A percentile compares a stretch with the other conserved stretches of the same genome.
These are phyloP conservation scores for Apamea epomidion DNA, from an alignment of 2,888 invertebrate species.

Conservation along the genomic window DNA sequence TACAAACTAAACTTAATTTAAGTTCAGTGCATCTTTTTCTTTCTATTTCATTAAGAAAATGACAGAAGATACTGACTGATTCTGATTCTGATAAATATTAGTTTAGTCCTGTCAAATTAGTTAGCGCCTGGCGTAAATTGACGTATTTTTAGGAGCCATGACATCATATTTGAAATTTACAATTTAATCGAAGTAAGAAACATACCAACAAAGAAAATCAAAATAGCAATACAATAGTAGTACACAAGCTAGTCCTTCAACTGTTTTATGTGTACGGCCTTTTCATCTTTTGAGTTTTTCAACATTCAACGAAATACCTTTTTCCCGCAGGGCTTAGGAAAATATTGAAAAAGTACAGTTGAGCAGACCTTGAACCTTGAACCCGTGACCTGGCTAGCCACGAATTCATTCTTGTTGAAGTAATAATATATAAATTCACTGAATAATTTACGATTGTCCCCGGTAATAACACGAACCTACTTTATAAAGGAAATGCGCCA, in stretches of 20 bases:
- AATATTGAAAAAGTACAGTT: conserved; percentile 42
- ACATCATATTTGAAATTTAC: background rate
- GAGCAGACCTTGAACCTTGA: conserved; percentile 51
- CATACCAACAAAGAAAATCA: background rate
- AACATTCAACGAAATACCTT: conserved; percentile 11
- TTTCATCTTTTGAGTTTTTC: conserved; percentile 28
- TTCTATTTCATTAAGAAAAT: no score
- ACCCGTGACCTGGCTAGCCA: conserved; percentile 33
- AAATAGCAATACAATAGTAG: conserved; percentile 17
- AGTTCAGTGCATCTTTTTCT: no score
- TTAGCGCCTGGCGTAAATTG: no score
- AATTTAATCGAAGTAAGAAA: background rate
- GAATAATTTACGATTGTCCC: conserved; percentile 73
- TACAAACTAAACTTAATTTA: no score
- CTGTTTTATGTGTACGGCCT: conserved; percentile 5
- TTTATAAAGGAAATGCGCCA: conserved; percentile 75
- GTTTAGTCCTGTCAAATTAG: no score
- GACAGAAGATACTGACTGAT: no score
- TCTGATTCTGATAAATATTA: no score
- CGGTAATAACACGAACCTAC: conserved; percentile 70
- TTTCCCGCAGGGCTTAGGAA: conserved; percentile 13
- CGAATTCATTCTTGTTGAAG: conserved; percentile 51
- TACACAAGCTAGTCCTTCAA: background rate
- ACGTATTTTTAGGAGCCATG: no score
- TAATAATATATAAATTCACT: conserved; percentile 23